Percentiles rank a stretch among this genome's conserved stretches.
Evolutionary conservation across 2,113 vertebrate species (phyloP).

Genomic region (Nestor notabilis): DNA sequence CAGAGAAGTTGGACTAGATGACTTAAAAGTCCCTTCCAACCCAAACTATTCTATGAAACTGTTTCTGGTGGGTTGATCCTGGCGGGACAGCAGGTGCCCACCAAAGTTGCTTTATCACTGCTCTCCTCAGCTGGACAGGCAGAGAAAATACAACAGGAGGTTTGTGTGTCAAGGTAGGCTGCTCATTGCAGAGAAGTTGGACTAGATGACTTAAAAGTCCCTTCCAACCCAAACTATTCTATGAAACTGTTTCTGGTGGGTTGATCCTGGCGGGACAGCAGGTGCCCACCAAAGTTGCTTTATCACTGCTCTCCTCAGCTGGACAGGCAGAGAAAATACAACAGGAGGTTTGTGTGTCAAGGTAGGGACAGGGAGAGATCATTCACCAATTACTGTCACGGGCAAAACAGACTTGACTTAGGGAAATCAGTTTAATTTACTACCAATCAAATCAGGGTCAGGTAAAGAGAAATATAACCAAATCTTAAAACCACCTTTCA

Average conservation of each 20-base stretch:
- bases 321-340: neutral
- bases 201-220: neutral
- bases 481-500: neutral
- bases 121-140: neutral
- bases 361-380: neutral
- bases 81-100: neutral
- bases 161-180: neutral
- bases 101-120: neutral
- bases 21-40: neutral
- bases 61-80: neutral
- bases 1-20: neutral
- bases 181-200: neutral
- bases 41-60: neutral
- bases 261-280: neutral
- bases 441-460: neutral
- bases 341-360: neutral
- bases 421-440: neutral
- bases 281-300: neutral
- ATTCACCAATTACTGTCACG: neutral
- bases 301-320: neutral
- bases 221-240: neutral
- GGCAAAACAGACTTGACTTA: neutral
- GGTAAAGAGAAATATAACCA: neutral
- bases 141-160: neutral
- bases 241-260: neutral